Evolutionary conservation across 2,888 invertebrate species (phyloP), one percentile per base, ranked within the genome.

Genomic region (Patella depressa): DNA sequence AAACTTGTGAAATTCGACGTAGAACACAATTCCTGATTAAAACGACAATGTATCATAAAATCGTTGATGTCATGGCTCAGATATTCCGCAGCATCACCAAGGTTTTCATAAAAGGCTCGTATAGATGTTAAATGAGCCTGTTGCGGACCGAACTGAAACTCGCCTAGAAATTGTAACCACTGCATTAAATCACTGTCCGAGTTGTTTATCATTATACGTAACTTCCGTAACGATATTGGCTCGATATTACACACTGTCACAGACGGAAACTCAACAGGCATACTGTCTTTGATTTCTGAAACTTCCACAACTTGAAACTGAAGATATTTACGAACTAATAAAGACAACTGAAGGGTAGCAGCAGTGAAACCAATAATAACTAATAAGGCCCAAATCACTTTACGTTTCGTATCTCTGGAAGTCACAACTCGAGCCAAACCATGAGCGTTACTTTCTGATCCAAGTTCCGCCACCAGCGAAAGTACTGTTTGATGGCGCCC

Each of bases 171-270:
- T 11, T 75, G 75, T 53, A 88, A 80, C 88, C 88, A 88, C 24
- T 80, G 65, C 70, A 81, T 78, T 12, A 86, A 81, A 70, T 85
- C 83, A n/a, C 75, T 77, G 24, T 80, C 75, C 0, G 74, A 57
- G 11, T 76, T 76, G 53, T 79, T 76, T 57, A 88, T 76, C 12
- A 84, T 73, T 19, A 82, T 73, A 9, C 86, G 85, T 19, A 87
- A 78, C 77, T 88, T 87, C 7, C 88, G 83, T 70, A 86, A 76
- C 19, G 90, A 89, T 55, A 88, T 85, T 9, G 89, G 86, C 45
- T 86, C 87, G n/a, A 87, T 88, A 82, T 90, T 90, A 78, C 90
- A 90, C 57, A 90, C 83, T 7, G 90, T 88, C 0, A 90, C 86
- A 1, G 89, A 85, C 3, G 90, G 90, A 76, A 88, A 90, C 77